A percentile compares a stretch with the other conserved stretches of the same genome.
phyloP scores from a whole-genome alignment of 2,888 invertebrate genomes.

The Brenthis ino region DNA sequence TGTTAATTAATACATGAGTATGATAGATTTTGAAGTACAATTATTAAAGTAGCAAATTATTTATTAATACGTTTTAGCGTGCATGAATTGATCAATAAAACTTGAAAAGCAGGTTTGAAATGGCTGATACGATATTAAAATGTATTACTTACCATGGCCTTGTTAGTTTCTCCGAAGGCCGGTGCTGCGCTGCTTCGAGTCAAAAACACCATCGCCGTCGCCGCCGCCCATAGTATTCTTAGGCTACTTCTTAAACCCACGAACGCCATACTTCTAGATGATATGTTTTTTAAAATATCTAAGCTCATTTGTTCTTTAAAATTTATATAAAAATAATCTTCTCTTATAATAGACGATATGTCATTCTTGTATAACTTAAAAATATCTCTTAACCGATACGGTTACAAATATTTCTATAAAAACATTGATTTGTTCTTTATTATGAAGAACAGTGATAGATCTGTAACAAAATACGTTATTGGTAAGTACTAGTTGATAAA shows the following conservation, averaged over 20 bases:
- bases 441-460: slow-evolving; percentile 53
- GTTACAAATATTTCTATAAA: slow-evolving; percentile 54
- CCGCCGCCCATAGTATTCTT: slow-evolving; percentile 63
- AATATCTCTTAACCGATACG: slow-evolving; percentile 53
- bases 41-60: neutral
- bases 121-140: slow-evolving; percentile 27
- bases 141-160: slow-evolving; percentile 69
- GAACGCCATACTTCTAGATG: slow-evolving; percentile 61
- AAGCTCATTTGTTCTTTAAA: slow-evolving; percentile 64
- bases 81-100: neutral
- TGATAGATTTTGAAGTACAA: neutral
- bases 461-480: slow-evolving; percentile 62
- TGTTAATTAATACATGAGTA: neutral
- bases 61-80: neutral
- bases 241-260: slow-evolving; percentile 62
- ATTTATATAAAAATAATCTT: slow-evolving; percentile 56
- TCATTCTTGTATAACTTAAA: slow-evolving; percentile 52
- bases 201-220: slow-evolving; percentile 59
- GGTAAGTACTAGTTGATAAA: neutral
- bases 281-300: slow-evolving; percentile 51
- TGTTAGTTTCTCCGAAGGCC: slow-evolving; percentile 67
- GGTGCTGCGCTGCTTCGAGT: slow-evolving; percentile 72
- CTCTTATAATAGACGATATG: slow-evolving; percentile 52
- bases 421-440: slow-evolving; percentile 50
- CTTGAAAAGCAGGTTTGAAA: slow-evolving; percentile 15